These are phyloP conservation scores for Phymanthus crucifer DNA, from an alignment of 92 coral and sea anemone genomes.

Conservation along the genomic window DNA sequence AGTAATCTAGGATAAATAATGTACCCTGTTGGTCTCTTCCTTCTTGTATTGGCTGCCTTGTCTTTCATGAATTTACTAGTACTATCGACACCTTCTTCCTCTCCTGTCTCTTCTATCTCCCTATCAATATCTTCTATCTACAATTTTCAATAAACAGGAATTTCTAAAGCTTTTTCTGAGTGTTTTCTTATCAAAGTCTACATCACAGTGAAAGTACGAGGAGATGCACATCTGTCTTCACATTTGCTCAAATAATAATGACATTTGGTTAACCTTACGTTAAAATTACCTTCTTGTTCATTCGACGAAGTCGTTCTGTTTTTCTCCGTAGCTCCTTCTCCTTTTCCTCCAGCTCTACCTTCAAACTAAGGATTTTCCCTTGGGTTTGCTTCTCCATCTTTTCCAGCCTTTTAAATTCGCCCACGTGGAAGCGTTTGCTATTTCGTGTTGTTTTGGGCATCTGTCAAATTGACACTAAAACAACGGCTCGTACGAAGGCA, in stretches of 20 bases:
- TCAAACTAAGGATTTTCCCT: background rate
- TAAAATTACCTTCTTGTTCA: background rate
- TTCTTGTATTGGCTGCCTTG: conserved; percentile 1
- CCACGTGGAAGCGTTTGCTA: conserved; percentile 4
- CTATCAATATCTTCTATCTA: conserved; percentile 4
- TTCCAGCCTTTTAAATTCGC: conserved; percentile 1
- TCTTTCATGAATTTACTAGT: background rate
- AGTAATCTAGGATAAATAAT: background rate
- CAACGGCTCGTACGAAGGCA: background rate
- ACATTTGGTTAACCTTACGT: background rate
- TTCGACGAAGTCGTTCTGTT: conserved; percentile 2
- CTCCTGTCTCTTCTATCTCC: conserved; percentile 6
- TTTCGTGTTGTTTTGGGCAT: background rate
- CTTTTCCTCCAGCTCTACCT: background rate
- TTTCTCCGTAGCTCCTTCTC: conserved; percentile 6
- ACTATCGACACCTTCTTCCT: background rate
- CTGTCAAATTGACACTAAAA: background rate
- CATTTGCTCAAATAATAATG: background rate
- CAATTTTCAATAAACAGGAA: conserved; percentile 4
- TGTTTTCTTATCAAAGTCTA: background rate
- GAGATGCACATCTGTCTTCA: background rate
- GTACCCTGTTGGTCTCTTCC: conserved; percentile 7
- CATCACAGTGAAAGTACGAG: background rate
- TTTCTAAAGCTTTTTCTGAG: background rate
- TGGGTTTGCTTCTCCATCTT: conserved; percentile 3